Conservation (phyloP, 2,888 invertebrate genomes). For the Malthinus flaveolus region DNA sequence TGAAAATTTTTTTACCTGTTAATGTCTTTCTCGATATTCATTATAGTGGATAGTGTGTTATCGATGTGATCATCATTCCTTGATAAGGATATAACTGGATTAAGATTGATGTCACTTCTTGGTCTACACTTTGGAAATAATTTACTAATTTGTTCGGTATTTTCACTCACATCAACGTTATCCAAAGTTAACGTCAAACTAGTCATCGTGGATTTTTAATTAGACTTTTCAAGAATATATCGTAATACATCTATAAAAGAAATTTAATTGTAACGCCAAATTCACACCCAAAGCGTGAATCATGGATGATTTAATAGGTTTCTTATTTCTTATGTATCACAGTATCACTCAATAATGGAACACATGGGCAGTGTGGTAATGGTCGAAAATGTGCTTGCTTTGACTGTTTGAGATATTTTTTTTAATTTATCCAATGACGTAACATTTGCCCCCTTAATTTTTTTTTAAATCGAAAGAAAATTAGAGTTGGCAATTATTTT, state of each 20-base stretch:
- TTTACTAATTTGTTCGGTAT: conserved; percentile 77
- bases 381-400: background rate
- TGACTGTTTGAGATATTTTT: too few relatives aligned
- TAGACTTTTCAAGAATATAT: conserved; percentile 19
- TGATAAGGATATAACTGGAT: conserved; percentile 54
- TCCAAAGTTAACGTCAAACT: conserved; percentile 55
- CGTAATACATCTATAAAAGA: conserved; percentile 26
- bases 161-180: conserved; percentile 57
- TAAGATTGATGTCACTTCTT: conserved; percentile 62
- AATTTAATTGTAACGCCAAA: background rate
- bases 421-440: background rate
- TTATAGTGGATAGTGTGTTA: conserved; percentile 52
- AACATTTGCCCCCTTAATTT: background rate
- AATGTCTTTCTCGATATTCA: conserved; percentile 57
- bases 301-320: conserved; percentile 6
- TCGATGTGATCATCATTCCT: conserved; percentile 53
- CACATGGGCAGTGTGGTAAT: background rate
- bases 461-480: background rate
- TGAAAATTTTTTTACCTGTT: conserved; percentile 46
- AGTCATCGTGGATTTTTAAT: conserved; percentile 49
- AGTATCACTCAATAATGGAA: background rate
- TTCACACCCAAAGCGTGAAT: conserved; percentile 4
- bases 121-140: conserved; percentile 88
- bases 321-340: too few relatives aligned
- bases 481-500: too few relatives aligned